These are phyloP conservation scores for Acronicta psi DNA, from an alignment of 2,888 invertebrate genomes.

Conservation along the genomic window DNA sequence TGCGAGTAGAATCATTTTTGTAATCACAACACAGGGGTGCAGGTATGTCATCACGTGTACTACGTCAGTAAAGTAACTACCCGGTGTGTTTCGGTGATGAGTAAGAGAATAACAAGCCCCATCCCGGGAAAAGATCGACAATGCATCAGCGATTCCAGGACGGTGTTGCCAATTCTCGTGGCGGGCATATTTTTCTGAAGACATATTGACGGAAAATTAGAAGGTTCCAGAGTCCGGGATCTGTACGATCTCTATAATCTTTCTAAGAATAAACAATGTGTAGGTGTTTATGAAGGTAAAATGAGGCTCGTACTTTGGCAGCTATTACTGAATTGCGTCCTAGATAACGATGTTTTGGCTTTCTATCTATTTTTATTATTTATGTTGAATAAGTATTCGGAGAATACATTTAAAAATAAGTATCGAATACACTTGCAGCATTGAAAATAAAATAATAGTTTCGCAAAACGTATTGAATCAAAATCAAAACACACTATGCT, in stretches of 20 bases:
- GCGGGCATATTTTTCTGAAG: neutral
- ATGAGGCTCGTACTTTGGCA: conserved; percentile 21
- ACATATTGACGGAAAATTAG: conserved; percentile 12
- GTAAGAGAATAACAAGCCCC: too few species aligned
- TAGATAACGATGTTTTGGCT: conserved; percentile 15
- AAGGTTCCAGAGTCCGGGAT: conserved; percentile 3
- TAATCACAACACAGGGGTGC: too few species aligned
- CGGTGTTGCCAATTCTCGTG: too few species aligned
- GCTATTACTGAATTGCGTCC: conserved; percentile 42
- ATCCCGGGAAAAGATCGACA: too few species aligned
- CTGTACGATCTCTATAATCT: conserved; percentile 16
- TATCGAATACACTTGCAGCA: neutral
- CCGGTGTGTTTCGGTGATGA: too few species aligned
- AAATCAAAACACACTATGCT: conserved; percentile 25
- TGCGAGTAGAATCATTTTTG: neutral
- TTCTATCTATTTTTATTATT: conserved; percentile 11
- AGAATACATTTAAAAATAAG: too few species aligned
- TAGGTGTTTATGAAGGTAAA: conserved; percentile 32
- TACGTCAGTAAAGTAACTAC: neutral
- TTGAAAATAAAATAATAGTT: conserved; percentile 2
- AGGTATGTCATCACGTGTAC: too few species aligned
- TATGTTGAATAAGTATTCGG: conserved; percentile 1
- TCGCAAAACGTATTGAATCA: conserved; percentile 20
- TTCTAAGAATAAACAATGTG: conserved; percentile 43
- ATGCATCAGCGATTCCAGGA: too few species aligned